phyloP scores from a whole-genome alignment of 1,140 invertebrate genomes.

The Nymphalis io region DNA sequence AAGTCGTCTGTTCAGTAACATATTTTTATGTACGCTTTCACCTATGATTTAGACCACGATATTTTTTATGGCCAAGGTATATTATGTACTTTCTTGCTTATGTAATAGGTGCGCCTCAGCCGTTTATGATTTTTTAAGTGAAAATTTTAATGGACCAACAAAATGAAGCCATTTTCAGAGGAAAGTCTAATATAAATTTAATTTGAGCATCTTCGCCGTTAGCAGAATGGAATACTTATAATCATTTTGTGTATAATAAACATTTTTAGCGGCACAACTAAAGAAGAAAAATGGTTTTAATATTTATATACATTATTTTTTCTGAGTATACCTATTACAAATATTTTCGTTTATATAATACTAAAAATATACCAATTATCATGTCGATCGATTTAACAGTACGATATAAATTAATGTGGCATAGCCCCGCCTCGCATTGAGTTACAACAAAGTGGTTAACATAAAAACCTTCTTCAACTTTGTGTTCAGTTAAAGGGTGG shows the following conservation, averaged over 20 bases:
- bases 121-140: constrained; percentile 43
- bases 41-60: neutral
- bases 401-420: no score
- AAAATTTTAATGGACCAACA: constrained; percentile 40
- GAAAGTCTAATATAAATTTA: constrained; percentile 36
- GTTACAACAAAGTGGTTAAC: no score
- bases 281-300: neutral
- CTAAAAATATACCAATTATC: no score
- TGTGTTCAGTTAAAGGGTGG: no score
- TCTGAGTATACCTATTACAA: no score
- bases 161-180: constrained; percentile 36
- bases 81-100: constrained; percentile 37
- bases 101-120: constrained; percentile 36
- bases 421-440: no score
- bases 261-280: neutral
- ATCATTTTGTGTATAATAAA: constrained; percentile 14
- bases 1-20: neutral
- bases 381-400: no score
- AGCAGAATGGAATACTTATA: constrained; percentile 8
- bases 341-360: no score
- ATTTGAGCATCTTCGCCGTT: constrained; percentile 30
- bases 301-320: no score
- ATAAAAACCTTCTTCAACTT: no score
- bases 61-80: constrained; percentile 12
- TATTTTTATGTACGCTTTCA: neutral